phyloP scores from a whole-genome alignment of 2,888 invertebrate genomes.

The Cheilosia urbana region DNA sequence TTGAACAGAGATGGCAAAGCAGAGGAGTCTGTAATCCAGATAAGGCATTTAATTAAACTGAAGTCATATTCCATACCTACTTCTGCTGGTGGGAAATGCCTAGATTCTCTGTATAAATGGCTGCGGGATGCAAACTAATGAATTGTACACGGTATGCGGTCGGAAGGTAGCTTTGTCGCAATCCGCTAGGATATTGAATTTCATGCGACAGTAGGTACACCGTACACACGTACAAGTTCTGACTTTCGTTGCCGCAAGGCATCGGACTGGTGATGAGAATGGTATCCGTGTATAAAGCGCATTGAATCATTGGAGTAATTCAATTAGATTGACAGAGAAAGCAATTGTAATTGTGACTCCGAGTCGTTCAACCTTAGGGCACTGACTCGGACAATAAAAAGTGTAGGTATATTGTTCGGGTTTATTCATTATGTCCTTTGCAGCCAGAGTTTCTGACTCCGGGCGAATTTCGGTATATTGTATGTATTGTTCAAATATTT shows the following conservation, averaged over 20 bases:
- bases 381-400: background rate
- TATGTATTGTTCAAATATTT: background rate
- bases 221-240: background rate
- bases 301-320: constrained; percentile 29
- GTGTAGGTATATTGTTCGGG: background rate
- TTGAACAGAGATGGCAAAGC: constrained; percentile 28
- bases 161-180: constrained; percentile 47
- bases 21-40: constrained; percentile 31
- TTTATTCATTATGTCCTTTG: background rate
- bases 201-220: constrained; percentile 47
- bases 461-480: background rate
- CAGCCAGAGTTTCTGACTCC: background rate
- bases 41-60: constrained; percentile 67
- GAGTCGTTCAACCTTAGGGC: constrained; percentile 1
- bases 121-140: constrained; percentile 42
- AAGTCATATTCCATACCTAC: constrained; percentile 22
- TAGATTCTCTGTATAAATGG: constrained; percentile 14
- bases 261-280: too few species aligned
- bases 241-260: too few species aligned
- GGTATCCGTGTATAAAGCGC: background rate
- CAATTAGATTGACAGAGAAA: constrained; percentile 31
- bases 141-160: constrained; percentile 28
- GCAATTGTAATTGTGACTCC: constrained; percentile 10
- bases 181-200: constrained; percentile 64
- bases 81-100: constrained; percentile 7